Evolutionary conservation across 2,797 vertebrate species (phyloP).

Genomic region (Ctenochaetus hawaiiensis): DNA sequence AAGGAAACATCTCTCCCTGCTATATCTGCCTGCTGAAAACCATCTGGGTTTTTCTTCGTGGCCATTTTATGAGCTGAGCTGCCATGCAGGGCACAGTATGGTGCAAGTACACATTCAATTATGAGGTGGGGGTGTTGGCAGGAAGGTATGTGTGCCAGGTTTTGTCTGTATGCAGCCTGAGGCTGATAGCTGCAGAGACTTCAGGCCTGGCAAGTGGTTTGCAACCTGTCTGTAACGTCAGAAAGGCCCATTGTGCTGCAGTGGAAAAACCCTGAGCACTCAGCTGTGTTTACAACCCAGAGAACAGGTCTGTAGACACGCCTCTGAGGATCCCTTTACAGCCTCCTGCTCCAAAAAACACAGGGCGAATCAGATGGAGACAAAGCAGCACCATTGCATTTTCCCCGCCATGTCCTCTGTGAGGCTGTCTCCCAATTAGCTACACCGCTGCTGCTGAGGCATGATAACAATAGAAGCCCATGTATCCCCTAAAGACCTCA

Average conservation of each 20-base stretch:
- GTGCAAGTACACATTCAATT: slow-evolving; percentile 74
- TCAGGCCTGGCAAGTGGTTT: slow-evolving; percentile 61
- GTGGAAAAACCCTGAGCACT: slow-evolving; percentile 50
- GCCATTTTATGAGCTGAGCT: slow-evolving; percentile 64
- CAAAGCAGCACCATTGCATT: slow-evolving; percentile 50
- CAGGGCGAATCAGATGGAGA: slow-evolving; percentile 49
- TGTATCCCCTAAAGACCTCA: slow-evolving; percentile 79
- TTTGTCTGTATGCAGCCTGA: slow-evolving; percentile 45
- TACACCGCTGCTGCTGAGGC: slow-evolving; percentile 62
- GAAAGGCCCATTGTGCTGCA: slow-evolving; percentile 60
- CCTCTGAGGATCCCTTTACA: slow-evolving; percentile 47
- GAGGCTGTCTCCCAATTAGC: slow-evolving; percentile 73
- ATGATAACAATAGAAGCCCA: slow-evolving; percentile 76
- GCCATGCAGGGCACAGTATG: slow-evolving; percentile 64
- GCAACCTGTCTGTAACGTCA: slow-evolving; percentile 63
- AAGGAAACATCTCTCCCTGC: slow-evolving; percentile 51
- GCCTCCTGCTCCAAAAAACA: slow-evolving; percentile 40
- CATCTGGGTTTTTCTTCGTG: slow-evolving; percentile 65
- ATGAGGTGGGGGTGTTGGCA: slow-evolving; percentile 63
- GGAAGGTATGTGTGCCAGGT: slow-evolving; percentile 53
- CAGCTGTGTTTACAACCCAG: slow-evolving; percentile 69
- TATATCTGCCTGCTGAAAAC: slow-evolving; percentile 58
- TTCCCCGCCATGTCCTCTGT: slow-evolving; percentile 38
- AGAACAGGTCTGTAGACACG: slow-evolving; percentile 44
- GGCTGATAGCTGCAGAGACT: slow-evolving; percentile 71